Percentiles rank a stretch among this genome's conserved stretches.
Conservation (phyloP, 1,140 invertebrate genomes). For the Drosophila santomea region DNA sequence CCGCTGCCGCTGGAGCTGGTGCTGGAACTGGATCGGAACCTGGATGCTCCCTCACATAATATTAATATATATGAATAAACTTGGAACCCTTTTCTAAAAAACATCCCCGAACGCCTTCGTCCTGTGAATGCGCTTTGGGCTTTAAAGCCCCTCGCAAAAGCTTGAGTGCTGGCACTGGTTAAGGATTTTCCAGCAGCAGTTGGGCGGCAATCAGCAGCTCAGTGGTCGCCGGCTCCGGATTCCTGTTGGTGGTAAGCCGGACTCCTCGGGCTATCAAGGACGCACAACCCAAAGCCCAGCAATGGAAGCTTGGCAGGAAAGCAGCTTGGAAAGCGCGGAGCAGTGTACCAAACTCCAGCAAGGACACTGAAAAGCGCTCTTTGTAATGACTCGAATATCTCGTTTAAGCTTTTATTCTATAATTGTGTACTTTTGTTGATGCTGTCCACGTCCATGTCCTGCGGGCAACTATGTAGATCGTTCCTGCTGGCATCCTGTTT, state of each 20-base stretch:
- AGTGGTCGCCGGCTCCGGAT: neutral
- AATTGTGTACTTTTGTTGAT: neutral
- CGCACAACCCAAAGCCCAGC: neutral
- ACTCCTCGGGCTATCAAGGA: neutral
- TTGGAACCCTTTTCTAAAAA: slow-evolving; percentile 42
- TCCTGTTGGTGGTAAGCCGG: neutral
- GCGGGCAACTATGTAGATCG: too few relatives aligned
- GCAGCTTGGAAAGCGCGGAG: neutral
- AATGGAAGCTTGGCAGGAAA: neutral
- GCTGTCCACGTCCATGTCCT: too few relatives aligned
- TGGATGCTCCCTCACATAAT: slow-evolving; percentile 20
- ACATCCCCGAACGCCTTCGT: neutral
- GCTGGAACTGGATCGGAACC: slow-evolving; percentile 14
- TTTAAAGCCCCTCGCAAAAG: neutral
- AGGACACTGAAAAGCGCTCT: neutral
- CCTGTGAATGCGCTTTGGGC: neutral
- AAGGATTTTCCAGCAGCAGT: neutral
- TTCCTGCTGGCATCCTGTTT: too few relatives aligned
- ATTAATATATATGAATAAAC: slow-evolving; percentile 44
- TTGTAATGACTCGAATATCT: neutral
- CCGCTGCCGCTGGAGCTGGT: neutral
- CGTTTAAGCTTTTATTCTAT: neutral
- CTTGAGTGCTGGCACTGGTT: neutral
- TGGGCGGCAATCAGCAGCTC: neutral
- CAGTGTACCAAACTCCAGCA: neutral